Percentiles rank a stretch among this genome's conserved stretches.
Evolutionary conservation across 1,140 invertebrate genomes (phyloP).

Genomic region (Adoxophyes honmai): DNA sequence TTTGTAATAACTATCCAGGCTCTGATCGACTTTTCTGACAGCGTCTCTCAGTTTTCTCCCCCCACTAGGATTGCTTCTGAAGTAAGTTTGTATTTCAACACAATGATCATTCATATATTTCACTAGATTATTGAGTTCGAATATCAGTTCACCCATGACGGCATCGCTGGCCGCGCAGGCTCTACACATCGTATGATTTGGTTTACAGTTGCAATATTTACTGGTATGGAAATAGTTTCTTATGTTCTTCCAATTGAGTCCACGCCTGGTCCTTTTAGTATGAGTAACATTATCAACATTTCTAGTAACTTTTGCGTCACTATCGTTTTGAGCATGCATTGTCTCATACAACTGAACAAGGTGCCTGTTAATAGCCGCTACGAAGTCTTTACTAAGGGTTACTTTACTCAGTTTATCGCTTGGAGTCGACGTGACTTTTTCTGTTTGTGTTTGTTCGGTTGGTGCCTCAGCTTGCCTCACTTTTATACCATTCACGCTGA

Average conservation of each 20-base stretch:
- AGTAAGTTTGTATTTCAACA: slow-evolving; percentile 63
- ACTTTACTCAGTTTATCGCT: slow-evolving; percentile 26
- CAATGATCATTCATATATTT: slow-evolving; percentile 62
- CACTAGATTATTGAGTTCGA: slow-evolving; percentile 55
- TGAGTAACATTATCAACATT: background rate
- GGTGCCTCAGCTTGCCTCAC: background rate
- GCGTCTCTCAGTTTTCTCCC: slow-evolving; percentile 53
- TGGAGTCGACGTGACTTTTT: slow-evolving; percentile 15
- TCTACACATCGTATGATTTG: slow-evolving; percentile 49
- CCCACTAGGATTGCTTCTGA: slow-evolving; percentile 55
- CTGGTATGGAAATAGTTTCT: slow-evolving; percentile 48
- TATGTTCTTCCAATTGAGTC: slow-evolving; percentile 39
- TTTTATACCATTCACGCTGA: background rate
- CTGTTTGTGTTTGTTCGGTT: slow-evolving; percentile 2
- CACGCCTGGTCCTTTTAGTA: background rate
- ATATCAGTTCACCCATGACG: slow-evolving; percentile 51
- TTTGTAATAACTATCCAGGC: slow-evolving; percentile 51
- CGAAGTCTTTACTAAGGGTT: slow-evolving; percentile 37
- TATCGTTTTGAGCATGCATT: slow-evolving; percentile 16
- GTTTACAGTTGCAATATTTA: slow-evolving; percentile 44
- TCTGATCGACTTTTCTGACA: slow-evolving; percentile 46
- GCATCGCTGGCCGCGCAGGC: slow-evolving; percentile 49
- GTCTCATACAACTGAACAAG: slow-evolving; percentile 33
- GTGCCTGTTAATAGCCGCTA: slow-evolving; percentile 35
- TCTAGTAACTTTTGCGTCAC: background rate